Conservation (phyloP, 2,113 vertebrate species). For the Saccopteryx leptura region DNA sequence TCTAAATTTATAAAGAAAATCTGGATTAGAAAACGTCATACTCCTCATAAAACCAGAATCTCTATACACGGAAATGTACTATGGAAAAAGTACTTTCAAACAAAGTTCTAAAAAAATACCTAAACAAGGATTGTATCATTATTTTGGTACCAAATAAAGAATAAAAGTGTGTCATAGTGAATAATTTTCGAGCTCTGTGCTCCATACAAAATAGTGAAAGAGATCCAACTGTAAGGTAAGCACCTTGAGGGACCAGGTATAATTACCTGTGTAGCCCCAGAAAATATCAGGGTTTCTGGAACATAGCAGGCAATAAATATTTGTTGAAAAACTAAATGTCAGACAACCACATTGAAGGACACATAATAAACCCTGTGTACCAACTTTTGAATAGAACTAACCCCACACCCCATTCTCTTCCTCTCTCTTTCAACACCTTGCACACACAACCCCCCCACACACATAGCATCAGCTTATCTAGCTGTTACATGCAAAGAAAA, state of each 20-base stretch:
- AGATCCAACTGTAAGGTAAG: neutral
- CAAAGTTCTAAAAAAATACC: constrained; percentile 63
- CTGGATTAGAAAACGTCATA: constrained; percentile 71
- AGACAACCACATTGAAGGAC: neutral
- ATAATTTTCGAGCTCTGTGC: constrained; percentile 11
- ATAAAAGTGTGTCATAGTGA: constrained; percentile 23
- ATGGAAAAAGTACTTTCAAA: constrained; percentile 64
- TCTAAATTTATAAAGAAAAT: constrained; percentile 90
- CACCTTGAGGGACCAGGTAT: constrained; percentile 24
- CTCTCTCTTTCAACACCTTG: neutral
- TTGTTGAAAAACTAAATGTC: constrained; percentile 36
- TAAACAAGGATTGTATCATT: constrained; percentile 69
- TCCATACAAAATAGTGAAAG: neutral
- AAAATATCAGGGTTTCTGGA: constrained; percentile 28
- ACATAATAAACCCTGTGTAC: neutral
- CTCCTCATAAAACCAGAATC: constrained; percentile 72
- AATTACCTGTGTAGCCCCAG: neutral
- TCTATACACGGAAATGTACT: constrained; percentile 63
- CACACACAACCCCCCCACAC: neutral
- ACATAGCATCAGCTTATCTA: neutral
- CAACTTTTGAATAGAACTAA: constrained; percentile 27
- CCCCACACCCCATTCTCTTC: neutral
- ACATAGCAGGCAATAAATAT: constrained; percentile 39
- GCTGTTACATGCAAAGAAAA: neutral
- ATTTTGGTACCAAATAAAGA: constrained; percentile 64